These are phyloP conservation scores for Hydroisotoma schaefferi DNA, from an alignment of 2,888 invertebrate species.

Conservation along the genomic window DNA sequence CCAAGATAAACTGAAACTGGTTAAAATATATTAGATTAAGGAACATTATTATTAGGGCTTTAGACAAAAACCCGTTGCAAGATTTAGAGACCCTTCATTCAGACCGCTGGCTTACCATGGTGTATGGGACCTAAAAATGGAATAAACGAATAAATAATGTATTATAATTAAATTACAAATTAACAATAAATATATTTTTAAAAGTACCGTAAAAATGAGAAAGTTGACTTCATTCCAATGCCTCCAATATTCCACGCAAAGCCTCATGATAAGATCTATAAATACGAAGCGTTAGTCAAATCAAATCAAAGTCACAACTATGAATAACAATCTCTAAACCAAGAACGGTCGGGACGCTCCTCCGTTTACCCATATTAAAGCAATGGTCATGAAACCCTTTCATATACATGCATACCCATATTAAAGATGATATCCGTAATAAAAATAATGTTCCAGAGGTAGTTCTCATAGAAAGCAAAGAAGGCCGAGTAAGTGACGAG, in stretches of 20 bases:
- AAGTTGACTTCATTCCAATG: conserved; percentile 17
- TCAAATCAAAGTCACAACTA: too few relatives aligned
- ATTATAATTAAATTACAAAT: not conserved
- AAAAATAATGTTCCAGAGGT: conserved; percentile 22
- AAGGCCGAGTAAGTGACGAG: conserved; percentile 25
- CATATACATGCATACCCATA: conserved; percentile 7
- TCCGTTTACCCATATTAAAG: not conserved
- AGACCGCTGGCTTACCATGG: not conserved
- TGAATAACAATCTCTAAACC: too few relatives aligned
- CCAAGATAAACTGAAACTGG: conserved; percentile 28
- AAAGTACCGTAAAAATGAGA: conserved; percentile 28
- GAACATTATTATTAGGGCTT: not conserved
- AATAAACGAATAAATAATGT: not conserved
- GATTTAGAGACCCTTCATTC: not conserved
- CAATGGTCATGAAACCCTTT: not conserved
- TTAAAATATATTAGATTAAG: not conserved
- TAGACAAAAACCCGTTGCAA: not conserved
- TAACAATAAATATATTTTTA: too few relatives aligned
- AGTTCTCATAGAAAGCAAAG: conserved; percentile 28
- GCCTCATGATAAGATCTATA: conserved; percentile 27
- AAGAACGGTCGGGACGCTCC: too few relatives aligned
- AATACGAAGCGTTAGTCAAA: too few relatives aligned
- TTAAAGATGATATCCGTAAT: conserved; percentile 19
- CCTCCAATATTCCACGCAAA: conserved; percentile 39
- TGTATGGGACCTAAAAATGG: not conserved